Conservation (phyloP, 2,113 vertebrate genomes). For the Amphiprion percula region DNA sequence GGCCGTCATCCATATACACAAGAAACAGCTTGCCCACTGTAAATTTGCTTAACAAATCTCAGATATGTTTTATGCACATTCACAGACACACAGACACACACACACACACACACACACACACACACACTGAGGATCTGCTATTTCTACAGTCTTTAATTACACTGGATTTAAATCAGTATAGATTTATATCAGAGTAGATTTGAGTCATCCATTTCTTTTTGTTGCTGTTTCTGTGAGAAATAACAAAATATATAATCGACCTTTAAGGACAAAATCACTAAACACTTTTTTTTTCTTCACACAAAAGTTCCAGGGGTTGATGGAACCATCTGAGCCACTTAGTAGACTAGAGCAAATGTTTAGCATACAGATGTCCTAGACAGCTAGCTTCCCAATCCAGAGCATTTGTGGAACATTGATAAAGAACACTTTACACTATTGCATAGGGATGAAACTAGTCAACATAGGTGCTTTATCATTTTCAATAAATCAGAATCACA, state of each 20-base stretch:
- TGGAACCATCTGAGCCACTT: not conserved
- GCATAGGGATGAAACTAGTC: slow-evolving; percentile 1
- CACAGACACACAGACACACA: not conserved
- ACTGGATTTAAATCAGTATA: slow-evolving; percentile 14
- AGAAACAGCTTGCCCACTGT: slow-evolving; percentile 91
- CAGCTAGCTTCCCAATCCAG: not conserved
- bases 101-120: no score
- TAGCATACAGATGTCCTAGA: slow-evolving; percentile 4
- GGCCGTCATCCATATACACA: slow-evolving; percentile 90
- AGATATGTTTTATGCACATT: slow-evolving; percentile 75
- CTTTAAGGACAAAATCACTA: no score
- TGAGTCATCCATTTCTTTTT: slow-evolving; percentile 18
- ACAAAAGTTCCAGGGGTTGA: not conserved
- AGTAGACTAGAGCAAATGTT: slow-evolving; percentile 6
- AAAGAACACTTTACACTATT: not conserved
- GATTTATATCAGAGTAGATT: slow-evolving; percentile 22
- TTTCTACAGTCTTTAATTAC: slow-evolving; percentile 32
- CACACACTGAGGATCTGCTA: not conserved
- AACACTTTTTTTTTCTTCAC: not conserved
- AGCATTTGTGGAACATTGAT: slow-evolving; percentile 8
- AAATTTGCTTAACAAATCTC: slow-evolving; percentile 94
- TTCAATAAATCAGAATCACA: not conserved
- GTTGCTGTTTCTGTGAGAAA: slow-evolving; percentile 46
- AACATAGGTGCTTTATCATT: not conserved
- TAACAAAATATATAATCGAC: not conserved